These are phyloP conservation scores for Tragelaphus imberbis DNA, from an alignment of 2,113 vertebrate species.

Conservation along the genomic window DNA sequence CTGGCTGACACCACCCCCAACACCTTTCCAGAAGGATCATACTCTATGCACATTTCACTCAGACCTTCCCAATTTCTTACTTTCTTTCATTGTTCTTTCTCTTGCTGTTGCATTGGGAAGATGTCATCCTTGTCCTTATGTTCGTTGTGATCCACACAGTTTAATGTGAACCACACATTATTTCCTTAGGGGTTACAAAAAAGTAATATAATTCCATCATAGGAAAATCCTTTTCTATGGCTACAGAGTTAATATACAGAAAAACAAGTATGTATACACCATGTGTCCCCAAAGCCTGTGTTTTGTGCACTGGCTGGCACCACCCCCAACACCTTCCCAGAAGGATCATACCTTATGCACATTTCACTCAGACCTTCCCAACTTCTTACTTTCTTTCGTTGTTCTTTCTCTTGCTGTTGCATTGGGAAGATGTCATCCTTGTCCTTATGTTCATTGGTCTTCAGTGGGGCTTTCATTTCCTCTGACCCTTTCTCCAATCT, in stretches of 20 bases:
- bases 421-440: not conserved
- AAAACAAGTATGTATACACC: not conserved
- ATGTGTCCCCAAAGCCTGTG: not conserved
- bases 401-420: not conserved
- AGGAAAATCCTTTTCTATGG: not conserved
- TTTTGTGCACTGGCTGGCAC: not conserved
- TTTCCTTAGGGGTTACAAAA: not conserved
- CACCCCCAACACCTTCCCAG: accelerated
- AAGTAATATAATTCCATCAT: not conserved
- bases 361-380: not conserved
- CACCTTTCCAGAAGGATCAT: not conserved
- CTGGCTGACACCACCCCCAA: not conserved
- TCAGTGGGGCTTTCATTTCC: not conserved
- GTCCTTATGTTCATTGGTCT: not conserved
- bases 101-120: not conserved
- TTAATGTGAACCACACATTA: not conserved
- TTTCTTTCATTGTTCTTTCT: not conserved
- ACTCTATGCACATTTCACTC: not conserved
- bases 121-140: not conserved
- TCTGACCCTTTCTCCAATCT: not conserved
- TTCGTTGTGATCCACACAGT: too few relatives aligned
- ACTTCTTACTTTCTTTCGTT: not conserved
- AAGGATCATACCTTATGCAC: not conserved
- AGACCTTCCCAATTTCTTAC: not conserved
- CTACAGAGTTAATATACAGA: not conserved